Evolutionary conservation across 2,113 vertebrate species (phyloP).

Genomic region (Candoia aspera): DNA sequence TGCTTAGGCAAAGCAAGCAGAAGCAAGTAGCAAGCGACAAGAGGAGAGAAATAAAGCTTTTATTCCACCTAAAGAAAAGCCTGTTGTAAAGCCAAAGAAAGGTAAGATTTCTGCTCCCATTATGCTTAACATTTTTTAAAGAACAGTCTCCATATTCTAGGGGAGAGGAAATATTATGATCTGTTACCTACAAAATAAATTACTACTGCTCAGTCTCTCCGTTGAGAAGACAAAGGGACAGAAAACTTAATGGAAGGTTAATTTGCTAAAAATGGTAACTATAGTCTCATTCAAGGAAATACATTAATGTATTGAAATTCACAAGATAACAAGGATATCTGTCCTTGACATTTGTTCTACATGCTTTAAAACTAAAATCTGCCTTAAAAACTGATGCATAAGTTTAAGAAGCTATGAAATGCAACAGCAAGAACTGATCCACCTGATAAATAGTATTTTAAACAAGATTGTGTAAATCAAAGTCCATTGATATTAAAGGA

Average conservation of each 20-base stretch:
- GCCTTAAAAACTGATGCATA: neutral
- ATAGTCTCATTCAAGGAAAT: neutral
- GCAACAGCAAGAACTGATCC: neutral
- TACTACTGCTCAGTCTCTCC: neutral
- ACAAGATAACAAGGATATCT: neutral
- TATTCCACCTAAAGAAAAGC: slow-evolving; percentile 94
- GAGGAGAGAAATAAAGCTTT: slow-evolving; percentile 94
- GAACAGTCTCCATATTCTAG: neutral
- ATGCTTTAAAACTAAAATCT: neutral
- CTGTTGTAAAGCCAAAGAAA: slow-evolving; percentile 76
- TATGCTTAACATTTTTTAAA: neutral
- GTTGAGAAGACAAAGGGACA: neutral
- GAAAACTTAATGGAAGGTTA: neutral
- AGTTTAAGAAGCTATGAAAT: neutral
- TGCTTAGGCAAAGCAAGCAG: slow-evolving; percentile 87
- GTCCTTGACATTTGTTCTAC: neutral
- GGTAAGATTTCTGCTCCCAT: slow-evolving; percentile 72
- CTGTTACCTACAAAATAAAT: neutral
- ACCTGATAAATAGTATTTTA: neutral
- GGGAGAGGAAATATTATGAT: neutral
- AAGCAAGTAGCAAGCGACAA: slow-evolving; percentile 85
- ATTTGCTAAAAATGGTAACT: neutral
- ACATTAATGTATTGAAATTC: neutral
- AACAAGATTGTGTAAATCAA: neutral
- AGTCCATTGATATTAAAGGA: neutral